phyloP scores from a whole-genome alignment of 2,113 vertebrate genomes.

The Catharus fuscescens region DNA sequence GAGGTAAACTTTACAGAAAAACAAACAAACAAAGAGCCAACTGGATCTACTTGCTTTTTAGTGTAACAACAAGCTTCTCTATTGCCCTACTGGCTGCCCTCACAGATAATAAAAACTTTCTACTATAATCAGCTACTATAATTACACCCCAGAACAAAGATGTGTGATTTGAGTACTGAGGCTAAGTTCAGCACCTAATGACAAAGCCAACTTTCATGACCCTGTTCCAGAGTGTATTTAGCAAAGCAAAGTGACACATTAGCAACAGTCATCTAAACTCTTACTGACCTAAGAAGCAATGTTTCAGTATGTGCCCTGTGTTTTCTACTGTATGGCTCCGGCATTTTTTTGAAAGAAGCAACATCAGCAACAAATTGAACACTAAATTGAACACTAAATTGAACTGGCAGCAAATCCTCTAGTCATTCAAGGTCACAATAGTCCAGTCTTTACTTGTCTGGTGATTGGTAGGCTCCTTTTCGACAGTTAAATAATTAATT shows the following conservation, averaged over 20 bases:
- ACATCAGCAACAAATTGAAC: constrained; percentile 39
- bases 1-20: neutral
- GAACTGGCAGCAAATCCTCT: constrained; percentile 44
- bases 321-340: constrained; percentile 14
- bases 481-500: constrained; percentile 40
- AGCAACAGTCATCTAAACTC: constrained; percentile 19
- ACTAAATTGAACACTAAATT: neutral
- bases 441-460: constrained; percentile 19
- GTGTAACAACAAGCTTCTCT: neutral
- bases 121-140: neutral
- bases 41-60: neutral
- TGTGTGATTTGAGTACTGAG: neutral
- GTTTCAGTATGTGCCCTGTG: neutral
- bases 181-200: neutral
- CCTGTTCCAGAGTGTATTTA: neutral
- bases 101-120: neutral
- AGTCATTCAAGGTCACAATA: constrained; percentile 38
- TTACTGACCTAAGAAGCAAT: neutral
- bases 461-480: constrained; percentile 39
- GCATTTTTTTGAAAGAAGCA: constrained; percentile 28
- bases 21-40: neutral
- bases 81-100: neutral
- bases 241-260: neutral
- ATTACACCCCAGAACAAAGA: constrained; percentile 1
- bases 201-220: neutral